Base-by-base conservation (phyloP, 37 sponge, comb jelly and placozoan genomes). In the Cliona cf. orientalis region DNA sequence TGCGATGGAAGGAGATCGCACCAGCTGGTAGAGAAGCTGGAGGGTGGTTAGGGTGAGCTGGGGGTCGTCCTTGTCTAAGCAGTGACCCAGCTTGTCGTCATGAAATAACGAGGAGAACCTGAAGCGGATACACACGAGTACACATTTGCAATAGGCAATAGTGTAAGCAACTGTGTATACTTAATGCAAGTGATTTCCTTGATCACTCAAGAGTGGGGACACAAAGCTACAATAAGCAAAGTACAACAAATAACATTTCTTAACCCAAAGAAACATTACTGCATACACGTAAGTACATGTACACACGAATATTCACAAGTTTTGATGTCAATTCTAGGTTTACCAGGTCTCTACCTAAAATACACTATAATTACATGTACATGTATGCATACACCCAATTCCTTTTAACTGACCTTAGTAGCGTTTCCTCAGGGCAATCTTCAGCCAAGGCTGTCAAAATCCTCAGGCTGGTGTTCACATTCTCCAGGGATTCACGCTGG, bases 51-150 rank as follows among this genome's bases (percentile, higher is more conserved):
- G 63, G 38, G 66, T 65, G 74, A 82, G 46, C 35, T 3, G 49
- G 12, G 83, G 74, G 39, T 82, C 74, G n/a, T 82, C 83, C 29
- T 44, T 82, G 49, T 82, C 83, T 53, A 82, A n/a, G 33, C 62
- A 82, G 4, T 65, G 14, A 35, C 39, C 74, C 34, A 82, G 3
- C 5, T 23, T 61, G 42, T 82, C 83, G 33, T 72, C 59, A 0
- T 46, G 38, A 34, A 82, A 38, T 2, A 82, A 74, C 0, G 46
- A 29, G n/a, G 25, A 58, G 45, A 82, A 82, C 62, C 83, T 82
- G 59, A 7, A 3, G 43, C 1, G 9, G 7, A 53, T 22, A n/a
- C n/a, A n/a, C n/a, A n/a, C n/a, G n/a, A n/a, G n/a, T n/a, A n/a
- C n/a, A n/a, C n/a, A n/a, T n/a, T n/a, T n/a, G n/a, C n/a, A n/a